Conservation (phyloP, 2,113 vertebrate genomes). For the Gadus chalcogrammus region DNA sequence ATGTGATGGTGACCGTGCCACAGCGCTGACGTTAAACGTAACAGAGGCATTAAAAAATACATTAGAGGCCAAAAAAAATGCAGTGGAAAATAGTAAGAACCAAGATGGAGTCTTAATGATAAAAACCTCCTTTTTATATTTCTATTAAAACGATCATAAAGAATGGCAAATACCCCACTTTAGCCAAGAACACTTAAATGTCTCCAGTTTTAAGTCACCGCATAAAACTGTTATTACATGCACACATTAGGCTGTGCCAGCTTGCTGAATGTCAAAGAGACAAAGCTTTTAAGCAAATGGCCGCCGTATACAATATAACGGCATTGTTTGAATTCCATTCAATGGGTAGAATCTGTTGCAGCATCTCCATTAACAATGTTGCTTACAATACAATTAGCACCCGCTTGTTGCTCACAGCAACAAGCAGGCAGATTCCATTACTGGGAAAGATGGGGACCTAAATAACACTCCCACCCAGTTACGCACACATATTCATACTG, state of each 20-base stretch:
- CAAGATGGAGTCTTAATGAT: too few species aligned
- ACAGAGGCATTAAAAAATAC: too few species aligned
- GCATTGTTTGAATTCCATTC: slow-evolving; percentile 51
- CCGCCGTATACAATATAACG: slow-evolving; percentile 51
- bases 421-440: slow-evolving; percentile 37
- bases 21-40: too few species aligned
- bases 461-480: not conserved
- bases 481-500: not conserved
- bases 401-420: slow-evolving; percentile 48
- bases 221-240: slow-evolving; percentile 50
- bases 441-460: not conserved
- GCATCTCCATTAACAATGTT: slow-evolving; percentile 58
- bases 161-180: slow-evolving; percentile 29
- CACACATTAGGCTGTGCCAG: slow-evolving; percentile 44
- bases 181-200: slow-evolving; percentile 43
- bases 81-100: too few species aligned
- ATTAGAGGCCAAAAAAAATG: too few species aligned
- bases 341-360: slow-evolving; percentile 59
- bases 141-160: not conserved
- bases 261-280: slow-evolving; percentile 43
- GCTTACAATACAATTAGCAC: slow-evolving; percentile 66
- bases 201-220: slow-evolving; percentile 31
- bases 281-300: slow-evolving; percentile 59
- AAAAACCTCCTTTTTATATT: too few species aligned
- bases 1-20: too few species aligned